Percentiles rank a stretch among this genome's conserved stretches.
phyloP scores from a whole-genome alignment of 2,797 vertebrate genomes.

The Chaenodraco wilsoni region DNA sequence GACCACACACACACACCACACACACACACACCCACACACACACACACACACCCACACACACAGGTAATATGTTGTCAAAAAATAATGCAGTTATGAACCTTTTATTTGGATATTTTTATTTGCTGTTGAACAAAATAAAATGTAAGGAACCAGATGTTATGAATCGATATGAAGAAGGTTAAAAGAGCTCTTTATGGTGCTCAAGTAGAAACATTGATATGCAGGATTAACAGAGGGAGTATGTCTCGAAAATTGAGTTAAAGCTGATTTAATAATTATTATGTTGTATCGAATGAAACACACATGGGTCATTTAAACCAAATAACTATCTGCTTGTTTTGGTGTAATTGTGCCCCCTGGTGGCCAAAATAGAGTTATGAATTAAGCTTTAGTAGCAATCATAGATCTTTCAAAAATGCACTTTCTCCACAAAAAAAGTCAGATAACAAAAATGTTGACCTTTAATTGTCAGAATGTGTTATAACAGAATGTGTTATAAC shows the following conservation, averaged over 20 bases:
- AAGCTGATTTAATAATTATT: slow-evolving; percentile 1
- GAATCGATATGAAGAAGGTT: neutral
- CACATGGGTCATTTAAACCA: neutral
- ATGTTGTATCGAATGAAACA: neutral
- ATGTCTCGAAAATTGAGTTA: neutral
- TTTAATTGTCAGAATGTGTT: neutral
- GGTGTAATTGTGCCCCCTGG: neutral
- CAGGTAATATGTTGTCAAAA: neutral
- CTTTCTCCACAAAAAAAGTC: neutral
- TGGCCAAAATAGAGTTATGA: neutral
- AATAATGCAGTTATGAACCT: neutral
- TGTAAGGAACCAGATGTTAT: neutral
- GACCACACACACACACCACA: no score
- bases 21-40: no score
- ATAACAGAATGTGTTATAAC: neutral
- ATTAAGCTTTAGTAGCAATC: neutral
- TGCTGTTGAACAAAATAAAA: neutral
- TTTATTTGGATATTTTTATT: slow-evolving; percentile 51
- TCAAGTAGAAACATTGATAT: neutral
- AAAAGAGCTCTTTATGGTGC: neutral
- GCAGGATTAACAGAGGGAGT: neutral
- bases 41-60: no score
- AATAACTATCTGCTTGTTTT: neutral
- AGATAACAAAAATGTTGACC: neutral
- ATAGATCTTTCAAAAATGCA: neutral